phyloP scores from a whole-genome alignment of 2,888 invertebrate species.

The Nemotelus nigrinus region DNA sequence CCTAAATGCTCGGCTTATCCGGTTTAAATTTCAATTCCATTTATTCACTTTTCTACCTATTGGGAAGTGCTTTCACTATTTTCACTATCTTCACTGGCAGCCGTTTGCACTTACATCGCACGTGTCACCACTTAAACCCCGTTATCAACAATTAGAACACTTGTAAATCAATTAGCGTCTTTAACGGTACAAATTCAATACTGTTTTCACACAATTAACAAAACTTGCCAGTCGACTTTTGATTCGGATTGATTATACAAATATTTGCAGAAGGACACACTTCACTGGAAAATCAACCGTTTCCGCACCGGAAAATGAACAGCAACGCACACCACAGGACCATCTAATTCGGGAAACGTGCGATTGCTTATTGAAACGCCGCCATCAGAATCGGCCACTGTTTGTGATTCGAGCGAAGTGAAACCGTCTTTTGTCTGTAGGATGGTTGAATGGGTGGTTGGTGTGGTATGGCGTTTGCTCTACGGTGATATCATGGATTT shows the following conservation, averaged over 20 bases:
- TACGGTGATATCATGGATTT: neutral
- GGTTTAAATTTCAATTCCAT: too few species aligned
- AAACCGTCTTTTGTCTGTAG: conserved; percentile 7
- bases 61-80: too few species aligned
- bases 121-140: conserved; percentile 18
- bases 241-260: conserved; percentile 12
- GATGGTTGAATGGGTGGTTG: neutral
- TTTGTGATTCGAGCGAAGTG: neutral
- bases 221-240: conserved; percentile 24
- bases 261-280: conserved; percentile 32
- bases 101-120: neutral
- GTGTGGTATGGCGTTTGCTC: neutral
- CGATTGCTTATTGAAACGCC: conserved; percentile 8
- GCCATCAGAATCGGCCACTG: conserved; percentile 12
- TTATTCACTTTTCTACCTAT: too few species aligned
- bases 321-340: neutral
- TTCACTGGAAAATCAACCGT: neutral
- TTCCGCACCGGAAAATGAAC: conserved; percentile 23
- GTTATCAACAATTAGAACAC: conserved; percentile 1
- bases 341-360: conserved; percentile 39
- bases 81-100: too few species aligned
- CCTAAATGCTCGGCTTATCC: too few species aligned
- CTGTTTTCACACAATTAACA: neutral
- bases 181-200: neutral
- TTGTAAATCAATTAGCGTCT: neutral